Evolutionary conservation across 2,888 invertebrate genomes (phyloP), one percentile per base, ranked within the genome.

Genomic region (Serrognathus titanus): DNA sequence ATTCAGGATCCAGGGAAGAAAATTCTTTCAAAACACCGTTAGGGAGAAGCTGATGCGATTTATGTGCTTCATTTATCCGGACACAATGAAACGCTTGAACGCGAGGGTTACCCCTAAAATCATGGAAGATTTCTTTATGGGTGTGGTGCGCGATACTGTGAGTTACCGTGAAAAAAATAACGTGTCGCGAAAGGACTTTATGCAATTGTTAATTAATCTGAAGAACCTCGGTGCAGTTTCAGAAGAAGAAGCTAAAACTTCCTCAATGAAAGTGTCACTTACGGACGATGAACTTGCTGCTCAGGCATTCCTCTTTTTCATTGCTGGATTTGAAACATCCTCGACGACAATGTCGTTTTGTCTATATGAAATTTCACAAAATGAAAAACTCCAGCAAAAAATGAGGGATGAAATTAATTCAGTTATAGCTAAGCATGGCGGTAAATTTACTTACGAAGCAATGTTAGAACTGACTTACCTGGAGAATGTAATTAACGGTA

Each of bases 241-340:
- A 4, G 47, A 46, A 8, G 50, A 50, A 24, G 12, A 43, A 6
- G 39, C 10, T 7, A 41, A 35, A 10, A 12, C 16, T 13, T n/a
- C 3, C 2, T 11, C 36, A 10, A 35, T n/a, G 13, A 45, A 24
- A n/a, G 50, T n/a, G 11, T 45, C 13, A 50, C 37, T 55, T 11
- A 51, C 51, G 10, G 38, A 39, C 3, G 58, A 68, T 0, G 24
- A 48, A 13, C 58, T 78, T 24, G 53, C 67, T 0, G 69, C 76
- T 0, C 74, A 78, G 13, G 65, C 72, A 1, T 63, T 78, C 1
- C 70, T 79, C 0, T 78, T 81, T 60, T 78, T 78, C 55, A 36
- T 76, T 1, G 80, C 78, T 11, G 79, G 79, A 1, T 78, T 75
- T 58, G 79, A 79, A 55, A 80, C 80, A 0, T 77, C 78, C 0